Conservation (phyloP, 2,888 invertebrate genomes). For the Sinotaia quadrata region DNA sequence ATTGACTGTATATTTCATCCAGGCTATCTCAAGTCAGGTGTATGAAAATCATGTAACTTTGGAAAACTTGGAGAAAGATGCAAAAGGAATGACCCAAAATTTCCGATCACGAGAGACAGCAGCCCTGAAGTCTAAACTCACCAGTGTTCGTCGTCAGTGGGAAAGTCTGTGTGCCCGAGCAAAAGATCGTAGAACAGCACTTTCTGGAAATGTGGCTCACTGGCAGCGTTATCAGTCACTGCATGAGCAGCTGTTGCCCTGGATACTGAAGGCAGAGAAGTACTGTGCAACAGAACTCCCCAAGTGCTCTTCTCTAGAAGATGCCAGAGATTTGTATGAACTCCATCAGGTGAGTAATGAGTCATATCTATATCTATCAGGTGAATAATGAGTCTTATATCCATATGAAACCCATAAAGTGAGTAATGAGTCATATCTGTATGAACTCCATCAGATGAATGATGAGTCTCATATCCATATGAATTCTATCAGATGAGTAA, state of each 20-base stretch:
- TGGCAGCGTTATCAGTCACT: conserved; percentile 88
- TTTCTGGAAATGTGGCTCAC: conserved; percentile 84
- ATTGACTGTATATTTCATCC: conserved; percentile 31
- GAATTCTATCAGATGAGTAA: too few species aligned
- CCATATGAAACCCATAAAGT: too few species aligned
- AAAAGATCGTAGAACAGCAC: conserved; percentile 82
- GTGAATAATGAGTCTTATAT: too few species aligned
- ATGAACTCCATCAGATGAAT: conserved; percentile 77
- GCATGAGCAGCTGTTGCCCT: conserved; percentile 85
- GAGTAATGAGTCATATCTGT: too few species aligned
- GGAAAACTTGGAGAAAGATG: conserved; percentile 83
- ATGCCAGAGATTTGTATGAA: conserved; percentile 76
- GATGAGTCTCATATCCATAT: too few species aligned
- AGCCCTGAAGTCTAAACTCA: conserved; percentile 83
- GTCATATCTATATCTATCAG: too few species aligned
- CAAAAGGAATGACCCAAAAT: conserved; percentile 79
- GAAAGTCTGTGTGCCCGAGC: conserved; percentile 83
- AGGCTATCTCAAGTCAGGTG: conserved; percentile 83
- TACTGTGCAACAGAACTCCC: conserved; percentile 81
- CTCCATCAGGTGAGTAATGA: conserved; percentile 79
- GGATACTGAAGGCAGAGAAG: conserved; percentile 90
- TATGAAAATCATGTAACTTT: conserved; percentile 83
- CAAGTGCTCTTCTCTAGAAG: conserved; percentile 84
- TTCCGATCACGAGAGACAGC: conserved; percentile 78
- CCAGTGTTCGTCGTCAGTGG: conserved; percentile 83